Percentiles rank a stretch among this genome's conserved stretches.
Evolutionary conservation across 2,113 vertebrate species (phyloP).

Genomic region (Thymallus thymallus): DNA sequence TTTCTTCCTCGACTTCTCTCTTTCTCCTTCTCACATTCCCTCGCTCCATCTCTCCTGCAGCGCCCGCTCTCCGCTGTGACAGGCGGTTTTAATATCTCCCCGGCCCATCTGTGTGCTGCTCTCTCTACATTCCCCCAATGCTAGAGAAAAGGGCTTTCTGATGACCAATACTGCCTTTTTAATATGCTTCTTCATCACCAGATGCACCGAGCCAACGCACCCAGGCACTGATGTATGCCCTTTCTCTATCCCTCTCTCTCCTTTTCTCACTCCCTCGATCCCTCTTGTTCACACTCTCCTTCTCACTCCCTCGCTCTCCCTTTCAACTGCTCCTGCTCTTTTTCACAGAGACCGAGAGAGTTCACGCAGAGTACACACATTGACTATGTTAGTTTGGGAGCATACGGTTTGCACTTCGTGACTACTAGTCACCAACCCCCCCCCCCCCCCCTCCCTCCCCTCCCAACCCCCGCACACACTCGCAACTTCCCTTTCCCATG

Average conservation of each 20-base stretch:
- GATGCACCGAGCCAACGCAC: background rate
- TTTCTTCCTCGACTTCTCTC: background rate
- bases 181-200: conserved; percentile 3
- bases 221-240: background rate
- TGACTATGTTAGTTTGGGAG: background rate
- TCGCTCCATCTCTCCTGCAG: background rate
- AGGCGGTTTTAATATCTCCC: background rate
- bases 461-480: background rate
- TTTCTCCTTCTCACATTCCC: background rate
- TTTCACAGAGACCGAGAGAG: background rate
- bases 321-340: background rate
- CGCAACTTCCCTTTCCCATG: background rate
- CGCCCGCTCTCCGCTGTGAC: background rate
- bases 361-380: conserved; percentile 7
- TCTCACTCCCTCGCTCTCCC: background rate
- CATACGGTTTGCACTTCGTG: background rate
- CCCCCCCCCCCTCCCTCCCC: background rate
- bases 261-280: background rate
- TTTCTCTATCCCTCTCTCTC: background rate
- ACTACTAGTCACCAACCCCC: background rate
- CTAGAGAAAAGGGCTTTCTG: background rate
- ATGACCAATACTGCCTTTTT: background rate
- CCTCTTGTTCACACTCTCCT: background rate
- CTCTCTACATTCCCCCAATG: background rate
- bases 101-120: background rate